Percentiles rank a stretch among this genome's conserved stretches.
Evolutionary conservation across 2,797 vertebrate species (phyloP).

Genomic region (Chiroxiphia lanceolata): DNA sequence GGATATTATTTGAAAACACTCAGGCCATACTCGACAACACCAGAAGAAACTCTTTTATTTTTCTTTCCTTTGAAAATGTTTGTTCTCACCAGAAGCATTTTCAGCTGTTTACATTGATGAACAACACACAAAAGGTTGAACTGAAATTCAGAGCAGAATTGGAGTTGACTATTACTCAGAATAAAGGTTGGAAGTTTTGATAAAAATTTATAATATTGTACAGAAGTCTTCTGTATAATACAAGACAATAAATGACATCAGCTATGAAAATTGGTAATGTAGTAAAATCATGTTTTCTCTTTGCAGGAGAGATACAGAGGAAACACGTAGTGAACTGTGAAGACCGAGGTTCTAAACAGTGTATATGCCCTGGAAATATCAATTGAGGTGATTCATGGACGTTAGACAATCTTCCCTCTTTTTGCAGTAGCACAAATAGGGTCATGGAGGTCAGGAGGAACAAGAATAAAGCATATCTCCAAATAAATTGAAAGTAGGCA

Average conservation of each 20-base stretch:
- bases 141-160: background rate
- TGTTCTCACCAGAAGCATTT: background rate
- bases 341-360: background rate
- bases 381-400: background rate
- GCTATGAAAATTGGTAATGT: background rate
- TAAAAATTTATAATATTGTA: background rate
- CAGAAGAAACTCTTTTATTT: background rate
- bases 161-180: background rate
- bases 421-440: background rate
- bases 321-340: background rate
- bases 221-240: background rate
- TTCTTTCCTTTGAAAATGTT: background rate
- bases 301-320: background rate
- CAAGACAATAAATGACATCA: background rate
- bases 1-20: background rate
- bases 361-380: background rate
- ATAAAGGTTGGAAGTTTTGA: background rate
- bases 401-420: slow-evolving; percentile 13
- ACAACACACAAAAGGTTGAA: background rate
- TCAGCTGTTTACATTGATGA: background rate
- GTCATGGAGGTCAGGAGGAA: slow-evolving; percentile 9
- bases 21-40: background rate
- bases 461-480: slow-evolving; percentile 21
- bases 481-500: slow-evolving; percentile 34
- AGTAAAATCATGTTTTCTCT: background rate